phyloP scores from a whole-genome alignment of 1,140 invertebrate species.

The Camponotus pennsylvanicus region DNA sequence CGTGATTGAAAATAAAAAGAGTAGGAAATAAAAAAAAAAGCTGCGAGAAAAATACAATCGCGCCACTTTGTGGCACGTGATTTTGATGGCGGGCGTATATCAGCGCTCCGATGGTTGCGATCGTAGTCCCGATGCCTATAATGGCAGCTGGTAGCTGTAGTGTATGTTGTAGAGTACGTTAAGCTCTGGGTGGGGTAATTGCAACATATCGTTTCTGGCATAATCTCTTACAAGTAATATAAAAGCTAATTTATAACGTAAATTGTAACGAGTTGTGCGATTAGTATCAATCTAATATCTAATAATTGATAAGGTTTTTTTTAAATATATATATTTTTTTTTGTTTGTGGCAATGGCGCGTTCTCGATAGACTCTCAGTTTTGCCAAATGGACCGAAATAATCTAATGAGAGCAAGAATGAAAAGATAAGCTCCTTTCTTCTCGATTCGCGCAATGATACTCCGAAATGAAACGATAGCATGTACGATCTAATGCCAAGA shows the following conservation, averaged over 20 bases:
- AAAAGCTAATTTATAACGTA: constrained; percentile 19
- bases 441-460: constrained; percentile 4
- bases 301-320: constrained; percentile 23
- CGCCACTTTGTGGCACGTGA: constrained; percentile 31
- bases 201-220: constrained; percentile 13
- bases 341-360: not conserved
- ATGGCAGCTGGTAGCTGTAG: not conserved
- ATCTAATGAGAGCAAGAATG: not conserved
- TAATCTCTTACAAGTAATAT: not conserved
- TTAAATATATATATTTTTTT: not conserved
- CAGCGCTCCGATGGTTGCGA: constrained; percentile 33
- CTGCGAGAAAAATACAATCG: constrained; percentile 39
- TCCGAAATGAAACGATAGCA: not conserved
- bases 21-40: not conserved
- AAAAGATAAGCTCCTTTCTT: constrained; percentile 8
- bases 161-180: constrained; percentile 4
- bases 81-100: constrained; percentile 52
- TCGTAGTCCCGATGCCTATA: constrained; percentile 19
- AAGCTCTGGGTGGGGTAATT: constrained; percentile 20
- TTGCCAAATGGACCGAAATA: not conserved
- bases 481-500: not conserved
- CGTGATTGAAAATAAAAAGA: constrained; percentile 53
- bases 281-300: not conserved
- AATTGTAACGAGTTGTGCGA: not conserved
- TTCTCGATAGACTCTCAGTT: not conserved